phyloP scores from a whole-genome alignment of 2,797 vertebrate genomes.

The Trichosurus vulpecula region DNA sequence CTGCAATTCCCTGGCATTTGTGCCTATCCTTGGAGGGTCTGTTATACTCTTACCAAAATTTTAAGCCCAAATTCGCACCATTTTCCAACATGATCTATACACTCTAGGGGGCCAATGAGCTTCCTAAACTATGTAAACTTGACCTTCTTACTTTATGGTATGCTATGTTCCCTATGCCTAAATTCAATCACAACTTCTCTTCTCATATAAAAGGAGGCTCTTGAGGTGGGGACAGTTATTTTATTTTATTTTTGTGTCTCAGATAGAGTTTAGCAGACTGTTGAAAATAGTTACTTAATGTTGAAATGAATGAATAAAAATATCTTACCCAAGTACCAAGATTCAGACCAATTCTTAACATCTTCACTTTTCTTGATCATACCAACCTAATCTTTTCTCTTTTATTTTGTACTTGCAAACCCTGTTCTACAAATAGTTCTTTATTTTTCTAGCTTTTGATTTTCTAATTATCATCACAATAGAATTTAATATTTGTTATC shows the following conservation, averaged over 20 bases:
- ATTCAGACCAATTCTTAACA: background rate
- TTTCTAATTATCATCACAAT: background rate
- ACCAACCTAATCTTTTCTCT: background rate
- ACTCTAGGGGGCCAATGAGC: background rate
- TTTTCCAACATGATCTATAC: background rate
- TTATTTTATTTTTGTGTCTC: no score
- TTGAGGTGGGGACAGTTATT: background rate
- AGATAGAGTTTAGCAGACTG: background rate
- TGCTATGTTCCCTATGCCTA: background rate
- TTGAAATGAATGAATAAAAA: background rate
- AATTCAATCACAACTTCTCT: background rate
- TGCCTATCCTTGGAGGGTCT: background rate
- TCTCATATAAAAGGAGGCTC: background rate
- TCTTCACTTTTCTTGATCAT: background rate
- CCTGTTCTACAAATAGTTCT: background rate
- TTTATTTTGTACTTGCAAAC: background rate
- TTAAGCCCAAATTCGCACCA: background rate
- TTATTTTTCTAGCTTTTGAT: background rate
- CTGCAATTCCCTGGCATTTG: background rate
- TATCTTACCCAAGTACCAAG: background rate
- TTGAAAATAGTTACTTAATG: background rate
- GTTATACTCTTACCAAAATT: background rate
- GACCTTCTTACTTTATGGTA: background rate
- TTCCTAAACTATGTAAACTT: background rate
- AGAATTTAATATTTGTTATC: background rate